phyloP scores from a whole-genome alignment of 2,888 invertebrate genomes.

The Agrochola macilenta region DNA sequence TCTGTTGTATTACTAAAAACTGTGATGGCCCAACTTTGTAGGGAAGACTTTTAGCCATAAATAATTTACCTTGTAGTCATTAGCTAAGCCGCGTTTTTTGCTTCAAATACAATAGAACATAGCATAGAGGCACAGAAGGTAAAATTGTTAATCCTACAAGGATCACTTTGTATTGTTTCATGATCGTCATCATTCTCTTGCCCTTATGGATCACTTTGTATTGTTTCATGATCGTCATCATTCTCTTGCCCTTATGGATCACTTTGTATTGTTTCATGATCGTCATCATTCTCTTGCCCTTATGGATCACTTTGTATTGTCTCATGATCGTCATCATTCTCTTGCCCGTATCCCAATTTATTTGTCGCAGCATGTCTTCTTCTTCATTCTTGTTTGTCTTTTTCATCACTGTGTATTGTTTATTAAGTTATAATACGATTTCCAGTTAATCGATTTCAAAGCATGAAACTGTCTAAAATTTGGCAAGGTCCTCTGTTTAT shows the following conservation, averaged over 20 bases:
- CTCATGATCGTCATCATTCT: neutral
- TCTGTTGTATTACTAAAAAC: neutral
- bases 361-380: neutral
- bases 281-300: neutral
- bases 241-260: neutral
- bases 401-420: neutral
- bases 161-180: neutral
- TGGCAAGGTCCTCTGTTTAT: no score
- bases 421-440: neutral
- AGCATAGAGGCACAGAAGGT: neutral
- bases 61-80: neutral
- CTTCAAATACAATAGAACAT: neutral
- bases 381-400: neutral
- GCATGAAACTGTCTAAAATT: neutral
- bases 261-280: neutral
- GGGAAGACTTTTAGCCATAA: conserved; percentile 5
- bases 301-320: neutral
- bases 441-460: neutral
- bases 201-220: neutral
- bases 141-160: neutral
- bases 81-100: neutral
- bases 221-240: neutral
- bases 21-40: neutral
- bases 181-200: neutral
- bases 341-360: neutral